Evolutionary conservation across 2,797 vertebrate species (phyloP), one percentile per base, ranked within the genome.

Genomic region (Aldrovandia affinis): DNA sequence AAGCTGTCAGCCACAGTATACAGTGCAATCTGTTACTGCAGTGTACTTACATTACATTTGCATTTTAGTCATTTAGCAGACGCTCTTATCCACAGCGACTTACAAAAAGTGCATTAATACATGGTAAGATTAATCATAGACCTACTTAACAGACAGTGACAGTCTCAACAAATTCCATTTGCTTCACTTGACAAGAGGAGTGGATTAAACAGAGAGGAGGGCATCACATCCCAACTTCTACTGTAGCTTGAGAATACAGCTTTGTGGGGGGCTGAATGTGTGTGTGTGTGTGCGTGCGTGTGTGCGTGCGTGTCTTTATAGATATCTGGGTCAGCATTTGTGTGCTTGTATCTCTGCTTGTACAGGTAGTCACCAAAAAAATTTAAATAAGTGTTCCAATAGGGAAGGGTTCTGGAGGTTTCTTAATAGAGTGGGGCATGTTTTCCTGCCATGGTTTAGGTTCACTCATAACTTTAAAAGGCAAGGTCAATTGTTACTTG

Each of bases 61-160:
- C n/a, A n/a, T n/a, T n/a, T n/a, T n/a, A n/a, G n/a, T n/a, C n/a
- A n/a, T n/a, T n/a, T n/a, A n/a, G n/a, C n/a, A n/a, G n/a, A n/a
- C n/a, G n/a, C n/a, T n/a, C n/a, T n/a, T n/a, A n/a, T n/a, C n/a
- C n/a, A n/a, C n/a, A n/a, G n/a, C n/a, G n/a, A n/a, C n/a, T n/a
- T n/a, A n/a, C n/a, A n/a, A n/a, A n/a, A n/a, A n/a, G n/a, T n/a
- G n/a, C n/a, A n/a, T n/a, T n/a, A n/a, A n/a, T n/a, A n/a, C n/a
- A n/a, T n/a, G n/a, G n/a, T n/a, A n/a, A n/a, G n/a, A n/a, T n/a
- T n/a, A n/a, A n/a, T n/a, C n/a, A n/a, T n/a, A n/a, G n/a, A n/a
- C n/a, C n/a, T n/a, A n/a, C n/a, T 39, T 81, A 81, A 81, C 80
- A 44, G 18, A 15, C 54, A n/a, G 28, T n/a, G 54, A 81, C 80